Base-by-base conservation (phyloP, 2,113 vertebrate species). In the Oplegnathus fasciatus region DNA sequence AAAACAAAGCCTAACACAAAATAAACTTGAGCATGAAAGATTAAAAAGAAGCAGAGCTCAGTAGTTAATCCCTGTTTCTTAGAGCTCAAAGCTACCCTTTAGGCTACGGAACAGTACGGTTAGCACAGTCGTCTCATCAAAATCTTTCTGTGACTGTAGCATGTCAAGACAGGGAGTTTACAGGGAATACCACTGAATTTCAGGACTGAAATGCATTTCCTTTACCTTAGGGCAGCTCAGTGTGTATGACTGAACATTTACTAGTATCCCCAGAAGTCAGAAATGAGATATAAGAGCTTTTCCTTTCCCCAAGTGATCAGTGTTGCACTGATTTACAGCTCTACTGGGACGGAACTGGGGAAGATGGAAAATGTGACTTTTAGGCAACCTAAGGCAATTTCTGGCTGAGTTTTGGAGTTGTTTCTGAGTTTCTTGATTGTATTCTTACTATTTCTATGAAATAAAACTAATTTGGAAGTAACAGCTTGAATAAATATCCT, bases 1-100 rank as follows among this genome's bases (percentile, higher is more conserved):
- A 81, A 88, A 94, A 94, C 91, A 93, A 93, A 92, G 72, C 75
- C 64, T 50, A 81, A 87, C 83, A 64, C 67, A 89, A 93, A 91
- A 88, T 93, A 90, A 92, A 94, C 88, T 82, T 75, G 34, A 82
- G 79, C 46, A 86, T 85, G 87, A 86, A 91, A 89, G 89, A 93
- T 90, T 85, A 80, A 90, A 86, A 81, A 73, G 73, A 73, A 81
- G 77, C 72, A 76, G 65, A 79, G 44, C 82, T 83, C 28, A 78
- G 24, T 72, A 57, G 71, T 69, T 93, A 95, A 94, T 93, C 92
- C 85, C 71, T 74, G 55, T 68, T 84, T 85, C 83, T 86, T 82
- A 57, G 60, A 84, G 72, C 80, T 92, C 75, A 93, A 83, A 93
- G 76, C 89, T 80, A 76, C 10, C 68, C 92, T 91, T 86, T 28